Evolutionary conservation across 2,888 invertebrate species (phyloP).

Genomic region (Dione juno): DNA sequence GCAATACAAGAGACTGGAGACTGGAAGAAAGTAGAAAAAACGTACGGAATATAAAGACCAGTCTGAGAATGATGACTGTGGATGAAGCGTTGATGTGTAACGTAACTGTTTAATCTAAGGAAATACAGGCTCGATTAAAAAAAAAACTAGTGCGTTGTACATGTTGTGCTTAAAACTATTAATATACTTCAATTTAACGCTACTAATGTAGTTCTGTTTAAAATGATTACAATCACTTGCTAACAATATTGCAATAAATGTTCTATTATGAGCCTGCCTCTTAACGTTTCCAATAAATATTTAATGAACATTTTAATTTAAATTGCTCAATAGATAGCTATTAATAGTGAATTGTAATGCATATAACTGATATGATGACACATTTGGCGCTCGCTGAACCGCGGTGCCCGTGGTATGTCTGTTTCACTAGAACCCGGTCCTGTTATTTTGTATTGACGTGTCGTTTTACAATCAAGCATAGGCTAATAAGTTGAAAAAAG

Average conservation of each 20-base stretch:
- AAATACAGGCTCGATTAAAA: no score
- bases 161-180: no score
- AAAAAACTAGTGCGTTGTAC: no score
- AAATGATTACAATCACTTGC: conserved; percentile 3
- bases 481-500: no score
- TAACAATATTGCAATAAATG: neutral
- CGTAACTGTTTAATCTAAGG: neutral
- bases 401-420: neutral
- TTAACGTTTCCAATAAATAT: conserved; percentile 4
- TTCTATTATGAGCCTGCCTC: neutral
- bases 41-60: neutral
- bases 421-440: neutral
- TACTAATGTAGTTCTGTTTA: neutral
- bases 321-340: conserved; percentile 9
- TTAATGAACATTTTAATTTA: conserved; percentile 20
- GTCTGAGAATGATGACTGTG: neutral
- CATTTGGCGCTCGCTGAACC: conserved; percentile 6
- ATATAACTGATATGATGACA: neutral
- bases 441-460: neutral
- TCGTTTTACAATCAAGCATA: no score
- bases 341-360: conserved; percentile 28
- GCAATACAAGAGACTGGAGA: no score
- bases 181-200: no score
- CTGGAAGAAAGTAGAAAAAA: neutral
- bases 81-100: neutral